Evolutionary conservation across 2,797 vertebrate species (phyloP), one percentile per base, ranked within the genome.

Genomic region (Setipinna tenuifilis): DNA sequence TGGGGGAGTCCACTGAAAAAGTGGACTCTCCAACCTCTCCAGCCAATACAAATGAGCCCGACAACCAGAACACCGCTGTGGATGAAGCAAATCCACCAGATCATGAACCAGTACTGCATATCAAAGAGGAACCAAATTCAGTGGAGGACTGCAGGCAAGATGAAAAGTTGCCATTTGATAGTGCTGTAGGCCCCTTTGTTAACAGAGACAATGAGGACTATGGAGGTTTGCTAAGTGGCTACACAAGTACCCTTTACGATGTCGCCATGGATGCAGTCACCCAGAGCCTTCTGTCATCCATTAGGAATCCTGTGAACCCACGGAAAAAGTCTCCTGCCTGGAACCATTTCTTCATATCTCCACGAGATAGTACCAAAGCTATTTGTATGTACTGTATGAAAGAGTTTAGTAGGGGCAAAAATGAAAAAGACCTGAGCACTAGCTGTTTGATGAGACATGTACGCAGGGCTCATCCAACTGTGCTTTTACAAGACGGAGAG

Each of bases 361-460:
- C 98, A 58, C 96, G 97, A 90, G 98, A 99, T 93, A 97, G 96
- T 93, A 99, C 98, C 91, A 99, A 99, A 96, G 98, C 98, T 91
- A 97, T 99, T 93, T 99, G 98, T 93, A 97, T 97, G 94, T 99
- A 99, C 95, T 99, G 98, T 93, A 98, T 99, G 98, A 99, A 98
- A 95, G 98, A 99, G 93, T 99, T 99, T 87, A 99, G 98, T 88
- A 94, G 98, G 41, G 98, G 98, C 41, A 99, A 99, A 92, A 99
- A 99, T n/a, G 98, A 99, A 92, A 99, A 99, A 92, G 98, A 99
- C 93, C 92, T 99, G 87, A 99, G 98, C 89, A 99, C 98, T n/a
- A 99, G 98, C 91, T 99, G 98, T 91, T 96, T 99, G 85, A 99
- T 99, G 98, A 96, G 98, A 89, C 98, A 99, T 0, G 98, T 99